Base-by-base conservation (phyloP, 1,140 invertebrate species). In the Epicauta chinensis region DNA sequence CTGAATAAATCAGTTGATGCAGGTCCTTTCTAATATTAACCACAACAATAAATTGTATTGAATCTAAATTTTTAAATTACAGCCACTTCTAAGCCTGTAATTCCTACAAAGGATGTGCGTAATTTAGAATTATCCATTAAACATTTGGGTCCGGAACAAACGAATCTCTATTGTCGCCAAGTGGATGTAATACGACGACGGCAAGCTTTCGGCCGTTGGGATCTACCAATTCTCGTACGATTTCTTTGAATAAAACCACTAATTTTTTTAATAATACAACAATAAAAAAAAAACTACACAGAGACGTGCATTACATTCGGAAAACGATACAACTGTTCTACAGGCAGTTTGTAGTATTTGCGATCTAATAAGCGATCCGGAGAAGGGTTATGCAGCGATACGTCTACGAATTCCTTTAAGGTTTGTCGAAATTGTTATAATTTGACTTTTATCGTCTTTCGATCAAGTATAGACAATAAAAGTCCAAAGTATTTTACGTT, bases 201-300 rank as follows among this genome's bases (percentile, higher is more conserved):
- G 12, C 11, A 62, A 12, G 65, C 61, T 30, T 69, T 67, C 40
- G 66, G 62, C 29, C 38, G 49, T 37, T 57, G 49, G 37, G 66
- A 63, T 29, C 53, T 69, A 43, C 63, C 65, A 9, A 69, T 67
- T 63, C 35, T 69, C 34, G 66, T 66, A 66, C 14, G n/a, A n/a
- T n/a, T n/a, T n/a, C n/a, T n/a, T n/a, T n/a, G n/a, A n/a, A n/a
- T n/a, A n/a, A n/a, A n/a, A n/a, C n/a, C n/a, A n/a, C n/a, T n/a
- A 36, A 0, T 12, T 36, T 44, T 3, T 14, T 16, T 17, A 17
- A 12, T 31, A 23, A 4, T 13, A 11, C 39, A 1, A 40, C 10
- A 16, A 37, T 29, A 37, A 49, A 37, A 37, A 45, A 34, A 23
- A 23, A 23, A 23, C 4, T 23, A 5, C 23, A 47, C 56, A 65